phyloP scores from a whole-genome alignment of 2,888 invertebrate species.

The Serrognathus titanus region DNA sequence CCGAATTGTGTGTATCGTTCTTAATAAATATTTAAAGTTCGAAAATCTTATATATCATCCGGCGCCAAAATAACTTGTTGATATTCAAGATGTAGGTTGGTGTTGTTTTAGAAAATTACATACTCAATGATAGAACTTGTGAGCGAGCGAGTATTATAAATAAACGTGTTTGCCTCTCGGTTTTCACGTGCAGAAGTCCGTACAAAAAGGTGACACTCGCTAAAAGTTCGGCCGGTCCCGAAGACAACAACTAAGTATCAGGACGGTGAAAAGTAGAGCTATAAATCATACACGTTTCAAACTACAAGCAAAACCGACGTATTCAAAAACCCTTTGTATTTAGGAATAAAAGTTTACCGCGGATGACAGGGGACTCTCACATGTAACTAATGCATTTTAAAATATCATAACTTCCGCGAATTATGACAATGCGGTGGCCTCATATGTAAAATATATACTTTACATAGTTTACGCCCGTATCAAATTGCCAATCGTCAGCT shows the following conservation, averaged over 20 bases:
- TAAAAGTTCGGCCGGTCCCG: not conserved
- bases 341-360: constrained; percentile 37
- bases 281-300: constrained; percentile 27
- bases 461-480: constrained; percentile 22
- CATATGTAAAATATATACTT: constrained; percentile 21
- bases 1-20: not conserved
- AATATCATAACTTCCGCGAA: constrained; percentile 33
- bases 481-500: constrained; percentile 26
- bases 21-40: not conserved
- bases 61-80: constrained; percentile 15
- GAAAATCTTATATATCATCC: not conserved
- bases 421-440: constrained; percentile 27
- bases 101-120: constrained; percentile 1
- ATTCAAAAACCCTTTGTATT: constrained; percentile 40
- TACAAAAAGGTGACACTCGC: not conserved
- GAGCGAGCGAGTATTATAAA: not conserved
- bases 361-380: constrained; percentile 34
- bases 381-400: constrained; percentile 41
- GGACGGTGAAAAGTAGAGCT: constrained; percentile 25
- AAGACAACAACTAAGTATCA: not conserved
- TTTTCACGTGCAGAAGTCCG: too few species aligned
- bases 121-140: not conserved
- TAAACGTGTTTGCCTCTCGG: not conserved
- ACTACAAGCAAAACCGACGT: constrained; percentile 31
- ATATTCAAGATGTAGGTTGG: constrained; percentile 13